These are phyloP conservation scores for Trichechus manatus DNA, from an alignment of 2,113 vertebrate species.

Conservation along the genomic window DNA sequence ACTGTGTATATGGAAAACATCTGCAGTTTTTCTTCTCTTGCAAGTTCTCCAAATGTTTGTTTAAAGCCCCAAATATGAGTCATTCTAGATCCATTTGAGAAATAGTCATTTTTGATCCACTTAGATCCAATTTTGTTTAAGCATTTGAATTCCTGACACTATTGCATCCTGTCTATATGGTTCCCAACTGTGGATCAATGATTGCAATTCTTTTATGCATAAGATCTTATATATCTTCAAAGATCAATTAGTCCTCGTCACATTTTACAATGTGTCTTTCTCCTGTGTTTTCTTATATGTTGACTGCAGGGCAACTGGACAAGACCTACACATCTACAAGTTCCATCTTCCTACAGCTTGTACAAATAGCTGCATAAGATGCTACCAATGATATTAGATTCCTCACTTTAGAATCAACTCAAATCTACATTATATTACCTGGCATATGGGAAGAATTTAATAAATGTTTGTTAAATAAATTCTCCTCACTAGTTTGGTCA, in stretches of 20 bases:
- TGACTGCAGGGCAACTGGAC: neutral
- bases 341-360: neutral
- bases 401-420: neutral
- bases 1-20: constrained; percentile 34
- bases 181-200: neutral
- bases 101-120: neutral
- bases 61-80: neutral
- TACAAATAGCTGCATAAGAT: neutral
- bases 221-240: neutral
- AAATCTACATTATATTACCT: neutral
- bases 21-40: neutral
- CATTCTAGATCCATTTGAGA: neutral
- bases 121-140: constrained; percentile 1
- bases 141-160: constrained; percentile 34
- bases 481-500: neutral
- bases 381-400: neutral
- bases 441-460: constrained; percentile 7
- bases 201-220: constrained; percentile 28
- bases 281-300: neutral
- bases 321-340: neutral
- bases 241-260: neutral
- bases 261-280: neutral
- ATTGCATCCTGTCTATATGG: constrained; percentile 10
- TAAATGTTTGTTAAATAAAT: constrained; percentile 4
- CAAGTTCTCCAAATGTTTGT: constrained; percentile 8